Percentiles rank a stretch among this genome's conserved stretches.
phyloP scores from a whole-genome alignment of 2,888 invertebrate genomes.

The Stramonita haemastoma region DNA sequence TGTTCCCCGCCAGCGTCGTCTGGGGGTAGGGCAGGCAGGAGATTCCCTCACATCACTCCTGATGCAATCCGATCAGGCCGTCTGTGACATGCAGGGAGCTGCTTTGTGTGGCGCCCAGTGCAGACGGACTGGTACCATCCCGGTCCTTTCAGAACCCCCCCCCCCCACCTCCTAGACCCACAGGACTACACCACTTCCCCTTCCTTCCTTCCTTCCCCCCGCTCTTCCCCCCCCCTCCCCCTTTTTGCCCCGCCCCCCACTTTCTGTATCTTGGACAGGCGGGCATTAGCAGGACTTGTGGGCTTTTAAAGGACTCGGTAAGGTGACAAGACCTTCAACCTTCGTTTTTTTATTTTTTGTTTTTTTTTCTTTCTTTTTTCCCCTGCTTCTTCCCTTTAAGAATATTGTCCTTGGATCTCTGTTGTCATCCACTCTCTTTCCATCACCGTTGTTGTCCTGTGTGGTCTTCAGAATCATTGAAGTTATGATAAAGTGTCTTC shows the following conservation, averaged over 20 bases:
- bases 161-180: no score
- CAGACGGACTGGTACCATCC: not conserved
- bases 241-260: not conserved
- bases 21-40: no score
- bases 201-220: not conserved
- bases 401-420: not conserved
- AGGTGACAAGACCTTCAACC: conserved; percentile 6
- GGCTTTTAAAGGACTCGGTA: not conserved
- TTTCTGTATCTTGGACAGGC: not conserved
- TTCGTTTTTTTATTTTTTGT: not conserved
- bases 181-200: not conserved
- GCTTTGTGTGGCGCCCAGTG: not conserved
- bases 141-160: not conserved
- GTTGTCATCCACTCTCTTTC: not conserved
- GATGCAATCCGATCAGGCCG: not conserved
- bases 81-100: conserved; percentile 7
- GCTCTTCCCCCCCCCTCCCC: not conserved
- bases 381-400: not conserved
- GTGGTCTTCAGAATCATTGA: no score
- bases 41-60: not conserved
- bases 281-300: conserved; percentile 4
- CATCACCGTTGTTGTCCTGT: no score
- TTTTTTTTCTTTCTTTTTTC: not conserved
- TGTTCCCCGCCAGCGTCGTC: not conserved
- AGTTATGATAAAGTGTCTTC: not conserved